A percentile compares a stretch with the other conserved stretches of the same genome.
Evolutionary conservation across 2,888 invertebrate genomes (phyloP).

Genomic region (Lamproptera curius): DNA sequence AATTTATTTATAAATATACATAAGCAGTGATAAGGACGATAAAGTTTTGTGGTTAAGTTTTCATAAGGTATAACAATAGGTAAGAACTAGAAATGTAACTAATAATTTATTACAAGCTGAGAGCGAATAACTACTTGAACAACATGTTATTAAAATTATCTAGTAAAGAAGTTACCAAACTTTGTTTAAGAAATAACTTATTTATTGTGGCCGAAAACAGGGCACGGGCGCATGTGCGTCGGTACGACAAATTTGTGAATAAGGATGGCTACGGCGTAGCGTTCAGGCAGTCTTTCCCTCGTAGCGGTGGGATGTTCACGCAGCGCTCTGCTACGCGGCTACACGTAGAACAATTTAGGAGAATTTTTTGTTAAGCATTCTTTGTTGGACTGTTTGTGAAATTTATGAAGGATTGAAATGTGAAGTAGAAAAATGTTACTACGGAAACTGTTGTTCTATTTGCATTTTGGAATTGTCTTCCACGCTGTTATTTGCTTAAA

Average conservation of each 20-base stretch:
- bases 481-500: slow-evolving; percentile 75
- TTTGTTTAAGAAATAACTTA: too few species aligned
- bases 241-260: slow-evolving; percentile 38
- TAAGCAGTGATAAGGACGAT: too few species aligned
- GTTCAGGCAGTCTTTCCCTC: slow-evolving; percentile 49
- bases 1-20: too few species aligned
- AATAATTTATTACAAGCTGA: too few species aligned
- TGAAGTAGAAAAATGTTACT: slow-evolving; percentile 72
- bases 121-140: too few species aligned
- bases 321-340: slow-evolving; percentile 12
- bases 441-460: slow-evolving; percentile 70
- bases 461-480: slow-evolving; percentile 75
- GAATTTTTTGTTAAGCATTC: slow-evolving; percentile 1
- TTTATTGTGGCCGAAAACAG: too few species aligned
- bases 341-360: slow-evolving; percentile 14
- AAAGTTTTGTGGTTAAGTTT: too few species aligned
- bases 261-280: slow-evolving; percentile 30
- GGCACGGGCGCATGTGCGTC: slow-evolving; percentile 60
- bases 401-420: slow-evolving; percentile 50
- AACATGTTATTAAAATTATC: too few species aligned
- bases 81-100: too few species aligned
- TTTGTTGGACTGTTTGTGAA: slow-evolving; percentile 35
- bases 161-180: too few species aligned
- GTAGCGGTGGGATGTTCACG: slow-evolving; percentile 42
- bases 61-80: too few species aligned